These are phyloP conservation scores for Cyanistes caeruleus DNA, from an alignment of 2,113 vertebrate genomes.

Conservation along the genomic window DNA sequence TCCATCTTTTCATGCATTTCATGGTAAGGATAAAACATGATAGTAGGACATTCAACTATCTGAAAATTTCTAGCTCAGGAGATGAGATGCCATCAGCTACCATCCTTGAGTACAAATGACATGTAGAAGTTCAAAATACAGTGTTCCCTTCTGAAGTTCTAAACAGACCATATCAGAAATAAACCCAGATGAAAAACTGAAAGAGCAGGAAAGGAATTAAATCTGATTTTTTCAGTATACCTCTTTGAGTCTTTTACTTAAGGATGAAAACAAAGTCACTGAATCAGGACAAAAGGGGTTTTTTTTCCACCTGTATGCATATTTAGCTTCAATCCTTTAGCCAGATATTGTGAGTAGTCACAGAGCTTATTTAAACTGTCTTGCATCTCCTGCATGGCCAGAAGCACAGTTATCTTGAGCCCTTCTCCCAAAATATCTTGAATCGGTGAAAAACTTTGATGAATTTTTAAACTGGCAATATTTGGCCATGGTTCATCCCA, in stretches of 20 bases:
- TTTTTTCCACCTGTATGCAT: constrained; percentile 28
- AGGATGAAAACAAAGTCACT: background rate
- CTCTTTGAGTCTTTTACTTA: background rate
- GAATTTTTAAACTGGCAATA: background rate
- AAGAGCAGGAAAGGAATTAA: background rate
- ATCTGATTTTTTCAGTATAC: background rate
- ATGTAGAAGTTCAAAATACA: background rate
- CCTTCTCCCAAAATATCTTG: background rate
- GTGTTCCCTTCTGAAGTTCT: background rate
- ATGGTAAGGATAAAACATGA: background rate
- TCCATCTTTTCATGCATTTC: background rate
- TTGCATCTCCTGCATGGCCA: background rate
- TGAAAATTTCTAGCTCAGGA: background rate
- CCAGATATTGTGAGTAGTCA: background rate
- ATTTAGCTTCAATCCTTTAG: background rate
- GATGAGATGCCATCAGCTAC: background rate
- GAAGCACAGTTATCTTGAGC: background rate
- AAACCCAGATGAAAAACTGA: background rate
- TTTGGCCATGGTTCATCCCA: background rate
- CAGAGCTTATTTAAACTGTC: background rate
- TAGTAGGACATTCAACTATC: background rate
- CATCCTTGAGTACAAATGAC: background rate
- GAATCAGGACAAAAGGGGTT: background rate
- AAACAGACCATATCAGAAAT: background rate
- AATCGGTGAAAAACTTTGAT: background rate